Conservation (phyloP, 2,888 invertebrate species). For the Thereva unica region DNA sequence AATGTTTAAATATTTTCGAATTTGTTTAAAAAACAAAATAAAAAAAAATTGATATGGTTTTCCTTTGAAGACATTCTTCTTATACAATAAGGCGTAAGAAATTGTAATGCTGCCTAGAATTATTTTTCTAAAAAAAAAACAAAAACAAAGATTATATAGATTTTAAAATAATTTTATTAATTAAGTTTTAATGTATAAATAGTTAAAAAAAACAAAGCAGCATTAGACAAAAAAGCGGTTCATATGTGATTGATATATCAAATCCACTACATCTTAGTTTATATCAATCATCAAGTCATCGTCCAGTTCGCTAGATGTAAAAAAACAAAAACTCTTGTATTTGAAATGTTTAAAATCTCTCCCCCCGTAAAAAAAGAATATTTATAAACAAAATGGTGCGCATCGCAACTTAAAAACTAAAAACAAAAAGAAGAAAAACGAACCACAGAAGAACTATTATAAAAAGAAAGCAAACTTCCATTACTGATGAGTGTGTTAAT, state of each 20-base stretch:
- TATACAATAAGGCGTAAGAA: background rate
- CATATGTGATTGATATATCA: constrained; percentile 11
- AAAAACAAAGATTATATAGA: constrained; percentile 32
- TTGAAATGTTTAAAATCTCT: too few relatives aligned
- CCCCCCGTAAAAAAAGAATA: too few relatives aligned
- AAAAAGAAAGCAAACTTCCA: background rate
- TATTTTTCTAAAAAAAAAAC: constrained; percentile 36
- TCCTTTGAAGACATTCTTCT: constrained; percentile 18
- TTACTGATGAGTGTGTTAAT: too few relatives aligned
- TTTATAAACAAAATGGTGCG: too few relatives aligned
- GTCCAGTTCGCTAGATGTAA: background rate
- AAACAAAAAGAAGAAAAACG: too few relatives aligned
- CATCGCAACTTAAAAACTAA: too few relatives aligned
- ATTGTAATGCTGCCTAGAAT: constrained; percentile 19
- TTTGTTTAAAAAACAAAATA: constrained; percentile 1
- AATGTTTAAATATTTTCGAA: background rate
- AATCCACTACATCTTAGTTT: background rate
- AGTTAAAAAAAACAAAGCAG: constrained; percentile 3
- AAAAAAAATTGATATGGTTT: constrained; percentile 3
- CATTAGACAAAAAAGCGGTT: constrained; percentile 19
- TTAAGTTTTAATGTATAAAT: constrained; percentile 38
- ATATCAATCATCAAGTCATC: background rate
- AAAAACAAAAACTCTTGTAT: background rate
- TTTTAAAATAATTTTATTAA: constrained; percentile 37
- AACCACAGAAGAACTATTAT: background rate